A percentile compares a stretch with the other conserved stretches of the same genome.
These are phyloP conservation scores for Drosophila repletoides DNA, from an alignment of 1,140 invertebrate genomes.

Conservation along the genomic window DNA sequence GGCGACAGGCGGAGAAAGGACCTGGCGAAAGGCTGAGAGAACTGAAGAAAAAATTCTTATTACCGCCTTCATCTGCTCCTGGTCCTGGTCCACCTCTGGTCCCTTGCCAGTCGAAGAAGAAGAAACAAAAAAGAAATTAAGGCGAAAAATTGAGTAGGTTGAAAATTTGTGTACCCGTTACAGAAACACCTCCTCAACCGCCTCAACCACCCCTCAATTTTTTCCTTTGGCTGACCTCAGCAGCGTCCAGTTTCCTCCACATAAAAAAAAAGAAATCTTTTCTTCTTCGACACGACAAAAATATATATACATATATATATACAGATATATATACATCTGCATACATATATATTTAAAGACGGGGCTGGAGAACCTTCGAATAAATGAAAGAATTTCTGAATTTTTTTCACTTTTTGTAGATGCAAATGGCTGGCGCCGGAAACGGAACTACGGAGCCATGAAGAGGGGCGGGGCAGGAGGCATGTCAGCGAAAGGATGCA, in stretches of 20 bases:
- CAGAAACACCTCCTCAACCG: constrained; percentile 10
- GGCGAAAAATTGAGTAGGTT: constrained; percentile 79
- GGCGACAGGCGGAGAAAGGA: background rate
- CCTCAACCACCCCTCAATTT: background rate
- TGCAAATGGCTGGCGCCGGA: constrained; percentile 78
- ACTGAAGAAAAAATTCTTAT: constrained; percentile 77
- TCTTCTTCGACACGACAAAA: constrained; percentile 66
- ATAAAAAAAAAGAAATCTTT: constrained; percentile 60
- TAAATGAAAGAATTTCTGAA: constrained; percentile 67
- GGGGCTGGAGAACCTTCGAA: constrained; percentile 51
- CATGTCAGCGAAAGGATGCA: constrained; percentile 68
- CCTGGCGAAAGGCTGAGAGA: constrained; percentile 18
- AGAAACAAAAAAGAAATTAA: constrained; percentile 74
- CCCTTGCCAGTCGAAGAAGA: constrained; percentile 44
- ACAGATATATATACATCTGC: constrained; percentile 1
- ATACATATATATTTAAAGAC: background rate
- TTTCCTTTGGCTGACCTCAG: constrained; percentile 17
- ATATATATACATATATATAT: constrained; percentile 27
- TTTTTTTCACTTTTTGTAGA: constrained; percentile 37
- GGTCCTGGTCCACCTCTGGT: too few species aligned
- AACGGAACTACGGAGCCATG: constrained; percentile 66
- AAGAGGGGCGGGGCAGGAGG: constrained; percentile 2
- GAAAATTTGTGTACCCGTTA: constrained; percentile 75
- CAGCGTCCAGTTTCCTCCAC: constrained; percentile 23
- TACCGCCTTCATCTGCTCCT: constrained; percentile 60